A percentile compares a stretch with the other conserved stretches of the same genome.
Conservation (phyloP, 2,888 invertebrate genomes). For the Cerceris ruficornis region DNA sequence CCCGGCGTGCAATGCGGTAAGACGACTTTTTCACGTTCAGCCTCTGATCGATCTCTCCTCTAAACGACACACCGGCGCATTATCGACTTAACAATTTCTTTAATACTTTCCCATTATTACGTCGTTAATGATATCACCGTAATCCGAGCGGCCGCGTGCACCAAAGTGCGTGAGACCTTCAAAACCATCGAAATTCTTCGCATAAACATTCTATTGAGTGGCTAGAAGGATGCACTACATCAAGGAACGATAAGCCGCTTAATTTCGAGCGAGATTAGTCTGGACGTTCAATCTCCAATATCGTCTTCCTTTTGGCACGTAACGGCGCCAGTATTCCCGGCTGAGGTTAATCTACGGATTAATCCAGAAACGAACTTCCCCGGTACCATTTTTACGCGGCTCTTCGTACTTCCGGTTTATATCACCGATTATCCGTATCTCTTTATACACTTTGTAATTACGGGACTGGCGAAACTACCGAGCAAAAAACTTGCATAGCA, state of each 20-base stretch:
- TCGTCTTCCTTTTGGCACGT: constrained; percentile 60
- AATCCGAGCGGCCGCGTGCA: too few relatives aligned
- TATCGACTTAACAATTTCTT: too few relatives aligned
- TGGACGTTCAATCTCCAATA: constrained; percentile 64
- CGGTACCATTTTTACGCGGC: constrained; percentile 44
- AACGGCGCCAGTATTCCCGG: constrained; percentile 54
- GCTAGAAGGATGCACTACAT: constrained; percentile 47
- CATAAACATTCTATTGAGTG: background rate
- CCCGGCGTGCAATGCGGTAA: too few relatives aligned
- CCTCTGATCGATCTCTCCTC: too few relatives aligned
- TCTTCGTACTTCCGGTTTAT: constrained; percentile 52
- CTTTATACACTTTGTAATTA: background rate
- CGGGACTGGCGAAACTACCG: background rate
- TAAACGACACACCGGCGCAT: too few relatives aligned
- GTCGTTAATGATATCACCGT: too few relatives aligned
- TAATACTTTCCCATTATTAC: too few relatives aligned
- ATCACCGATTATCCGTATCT: constrained; percentile 30
- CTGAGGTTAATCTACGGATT: constrained; percentile 64
- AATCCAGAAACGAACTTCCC: constrained; percentile 62
- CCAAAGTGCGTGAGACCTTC: too few relatives aligned
- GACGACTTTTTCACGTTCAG: too few relatives aligned
- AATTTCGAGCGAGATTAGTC: constrained; percentile 68
- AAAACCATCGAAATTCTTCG: background rate
- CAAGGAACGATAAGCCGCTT: constrained; percentile 66
- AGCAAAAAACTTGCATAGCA: background rate